Evolutionary conservation across 1,140 invertebrate species (phyloP).

Genomic region (Eupristina koningsbergeri): DNA sequence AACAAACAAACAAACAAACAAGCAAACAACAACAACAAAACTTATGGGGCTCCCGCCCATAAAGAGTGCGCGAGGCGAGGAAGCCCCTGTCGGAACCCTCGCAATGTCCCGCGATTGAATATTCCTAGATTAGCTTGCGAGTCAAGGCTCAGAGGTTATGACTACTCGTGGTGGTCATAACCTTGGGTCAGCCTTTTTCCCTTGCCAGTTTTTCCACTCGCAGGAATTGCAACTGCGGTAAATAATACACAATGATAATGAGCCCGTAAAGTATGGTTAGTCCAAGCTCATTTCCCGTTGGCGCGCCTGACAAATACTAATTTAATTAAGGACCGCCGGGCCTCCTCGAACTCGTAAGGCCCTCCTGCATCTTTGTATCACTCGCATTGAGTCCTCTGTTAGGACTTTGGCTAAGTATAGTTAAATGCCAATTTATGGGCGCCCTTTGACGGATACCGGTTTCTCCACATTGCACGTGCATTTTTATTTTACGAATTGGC

Average conservation of each 20-base stretch:
- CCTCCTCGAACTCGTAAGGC: not conserved
- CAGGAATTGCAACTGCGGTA: conserved; percentile 47
- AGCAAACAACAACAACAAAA: no score
- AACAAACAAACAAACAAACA: no score
- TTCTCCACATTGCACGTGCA: not conserved
- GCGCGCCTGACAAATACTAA: conserved; percentile 36
- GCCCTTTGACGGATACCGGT: not conserved
- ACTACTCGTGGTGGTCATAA: conserved; percentile 3
- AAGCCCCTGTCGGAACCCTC: no score
- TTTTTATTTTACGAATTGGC: not conserved
- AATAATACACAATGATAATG: conserved; percentile 40
- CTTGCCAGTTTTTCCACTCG: conserved; percentile 17
- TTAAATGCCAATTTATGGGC: not conserved
- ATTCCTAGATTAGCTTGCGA: no score
- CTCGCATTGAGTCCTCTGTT: conserved; percentile 2
- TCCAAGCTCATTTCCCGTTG: conserved; percentile 14
- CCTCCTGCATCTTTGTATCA: conserved; percentile 2
- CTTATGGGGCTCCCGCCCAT: no score
- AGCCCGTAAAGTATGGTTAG: not conserved
- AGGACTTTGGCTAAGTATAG: not conserved
- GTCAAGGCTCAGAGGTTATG: no score
- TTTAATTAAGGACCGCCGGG: not conserved
- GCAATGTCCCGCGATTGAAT: no score
- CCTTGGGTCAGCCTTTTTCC: conserved; percentile 40
- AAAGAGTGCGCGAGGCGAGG: no score